Percentiles rank a stretch among this genome's conserved stretches.
phyloP scores from a whole-genome alignment of 2,888 invertebrate species.

The Sarcophaga rosellei region DNA sequence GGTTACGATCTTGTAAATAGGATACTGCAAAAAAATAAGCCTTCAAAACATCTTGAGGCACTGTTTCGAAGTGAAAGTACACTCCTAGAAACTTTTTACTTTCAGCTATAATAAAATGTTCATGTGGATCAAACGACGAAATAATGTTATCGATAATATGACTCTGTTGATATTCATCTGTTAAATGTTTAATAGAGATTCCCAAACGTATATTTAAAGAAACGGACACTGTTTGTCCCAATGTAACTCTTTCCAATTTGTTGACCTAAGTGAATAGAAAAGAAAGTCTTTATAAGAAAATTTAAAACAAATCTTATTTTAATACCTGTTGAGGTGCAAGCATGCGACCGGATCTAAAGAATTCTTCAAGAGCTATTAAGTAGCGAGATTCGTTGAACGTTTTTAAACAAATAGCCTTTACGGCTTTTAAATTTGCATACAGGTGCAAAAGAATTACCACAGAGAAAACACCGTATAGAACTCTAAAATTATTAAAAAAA shows the following conservation, averaged over 20 bases:
- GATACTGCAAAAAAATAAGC: slow-evolving; percentile 81
- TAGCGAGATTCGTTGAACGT: slow-evolving; percentile 92
- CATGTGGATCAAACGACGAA: slow-evolving; percentile 81
- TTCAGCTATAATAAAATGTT: slow-evolving; percentile 81
- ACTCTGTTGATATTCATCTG: slow-evolving; percentile 79
- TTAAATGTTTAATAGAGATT: slow-evolving; percentile 78
- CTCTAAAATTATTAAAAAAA: slow-evolving; percentile 80
- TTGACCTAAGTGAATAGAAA: slow-evolving; percentile 82
- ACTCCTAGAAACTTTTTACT: slow-evolving; percentile 79
- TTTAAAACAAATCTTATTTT: not conserved
- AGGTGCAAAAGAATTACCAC: slow-evolving; percentile 90
- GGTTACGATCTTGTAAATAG: slow-evolving; percentile 80
- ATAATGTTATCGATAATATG: slow-evolving; percentile 80
- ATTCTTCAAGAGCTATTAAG: slow-evolving; percentile 86
- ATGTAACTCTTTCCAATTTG: slow-evolving; percentile 86
- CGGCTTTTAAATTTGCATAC: slow-evolving; percentile 93
- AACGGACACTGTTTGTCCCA: slow-evolving; percentile 82
- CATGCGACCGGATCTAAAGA: slow-evolving; percentile 84
- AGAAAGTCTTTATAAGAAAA: not conserved
- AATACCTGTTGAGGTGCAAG: slow-evolving; percentile 84
- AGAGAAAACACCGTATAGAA: slow-evolving; percentile 88
- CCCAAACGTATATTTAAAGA: slow-evolving; percentile 79
- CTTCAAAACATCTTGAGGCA: slow-evolving; percentile 80
- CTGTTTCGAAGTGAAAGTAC: slow-evolving; percentile 81
- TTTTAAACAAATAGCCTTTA: slow-evolving; percentile 89